Conservation (phyloP, 2,888 invertebrate genomes). For the Nemotelus pantherinus region DNA sequence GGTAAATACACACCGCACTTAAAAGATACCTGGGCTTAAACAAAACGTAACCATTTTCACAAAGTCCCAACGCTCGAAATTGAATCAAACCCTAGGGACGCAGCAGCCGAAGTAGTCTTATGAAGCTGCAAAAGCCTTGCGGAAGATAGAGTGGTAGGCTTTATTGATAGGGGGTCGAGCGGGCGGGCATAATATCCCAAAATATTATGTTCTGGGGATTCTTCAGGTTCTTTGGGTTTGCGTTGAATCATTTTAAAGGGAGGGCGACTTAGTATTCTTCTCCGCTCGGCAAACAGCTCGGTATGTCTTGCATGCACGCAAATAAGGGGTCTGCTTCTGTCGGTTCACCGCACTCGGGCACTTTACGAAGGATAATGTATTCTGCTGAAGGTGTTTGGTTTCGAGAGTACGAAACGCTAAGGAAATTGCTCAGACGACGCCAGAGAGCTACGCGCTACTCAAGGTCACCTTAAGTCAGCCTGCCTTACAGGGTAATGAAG, state of each 20-base stretch:
- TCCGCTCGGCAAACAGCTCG: not conserved
- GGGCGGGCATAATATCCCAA: slow-evolving; percentile 4
- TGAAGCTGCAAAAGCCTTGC: not conserved
- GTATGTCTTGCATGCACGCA: slow-evolving; percentile 14
- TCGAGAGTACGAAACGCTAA: not conserved
- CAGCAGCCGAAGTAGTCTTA: not conserved
- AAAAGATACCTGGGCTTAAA: slow-evolving; percentile 5
- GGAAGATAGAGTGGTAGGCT: not conserved
- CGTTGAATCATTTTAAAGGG: slow-evolving; percentile 3
- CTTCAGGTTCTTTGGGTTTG: slow-evolving; percentile 22
- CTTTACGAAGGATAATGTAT: slow-evolving; percentile 18
- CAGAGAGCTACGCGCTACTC: slow-evolving; percentile 3
- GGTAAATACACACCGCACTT: not conserved
- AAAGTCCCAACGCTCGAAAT: slow-evolving; percentile 23
- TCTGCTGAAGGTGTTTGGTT: not conserved
- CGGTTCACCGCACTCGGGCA: not conserved
- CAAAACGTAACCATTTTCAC: slow-evolving; percentile 17
- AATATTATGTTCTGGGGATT: slow-evolving; percentile 34
- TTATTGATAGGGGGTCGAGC: not conserved
- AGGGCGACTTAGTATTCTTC: not conserved
- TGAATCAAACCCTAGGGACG: slow-evolving; percentile 38
- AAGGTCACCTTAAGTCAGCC: slow-evolving; percentile 45
- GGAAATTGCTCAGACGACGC: not conserved
- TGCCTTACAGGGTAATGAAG: slow-evolving; percentile 29
- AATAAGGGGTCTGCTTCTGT: slow-evolving; percentile 6